Conservation (phyloP, 2,113 vertebrate species). For the Sinocyclocheilus rhinocerous region DNA sequence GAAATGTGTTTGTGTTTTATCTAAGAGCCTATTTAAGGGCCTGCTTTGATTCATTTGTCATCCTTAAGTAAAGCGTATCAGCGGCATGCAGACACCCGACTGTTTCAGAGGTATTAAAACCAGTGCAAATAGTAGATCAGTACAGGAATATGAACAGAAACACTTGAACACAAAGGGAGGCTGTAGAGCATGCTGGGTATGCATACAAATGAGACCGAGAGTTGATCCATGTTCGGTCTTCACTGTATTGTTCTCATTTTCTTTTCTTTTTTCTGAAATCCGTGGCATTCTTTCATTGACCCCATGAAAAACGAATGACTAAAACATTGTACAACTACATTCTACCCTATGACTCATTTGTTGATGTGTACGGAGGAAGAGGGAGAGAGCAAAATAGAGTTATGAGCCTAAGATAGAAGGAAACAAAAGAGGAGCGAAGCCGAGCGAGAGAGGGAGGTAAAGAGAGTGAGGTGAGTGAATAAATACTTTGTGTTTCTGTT, state of each 20-base stretch:
- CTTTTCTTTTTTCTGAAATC: neutral
- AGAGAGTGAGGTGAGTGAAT: constrained; percentile 26
- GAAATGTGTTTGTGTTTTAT: constrained; percentile 19
- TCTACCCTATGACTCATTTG: constrained; percentile 24
- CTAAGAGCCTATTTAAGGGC: neutral
- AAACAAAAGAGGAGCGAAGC: constrained; percentile 35
- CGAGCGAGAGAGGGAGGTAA: constrained; percentile 35
- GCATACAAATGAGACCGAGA: constrained; percentile 12
- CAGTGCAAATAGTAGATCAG: constrained; percentile 35
- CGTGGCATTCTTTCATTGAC: neutral
- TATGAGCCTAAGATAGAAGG: constrained; percentile 32
- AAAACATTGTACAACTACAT: constrained; percentile 26
- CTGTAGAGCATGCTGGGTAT: neutral
- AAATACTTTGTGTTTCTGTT: constrained; percentile 20
- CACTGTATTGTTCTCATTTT: neutral
- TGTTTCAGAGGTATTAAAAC: constrained; percentile 31
- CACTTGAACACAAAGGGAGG: constrained; percentile 24
- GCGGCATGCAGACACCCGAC: constrained; percentile 7
- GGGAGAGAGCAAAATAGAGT: constrained; percentile 17
- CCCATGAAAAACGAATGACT: constrained; percentile 6
- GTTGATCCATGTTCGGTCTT: neutral
- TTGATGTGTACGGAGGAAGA: constrained; percentile 20
- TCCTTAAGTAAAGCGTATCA: constrained; percentile 31
- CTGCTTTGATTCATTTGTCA: constrained; percentile 14
- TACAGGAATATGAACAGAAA: constrained; percentile 25